These are phyloP conservation scores for Ophonus ardosiacus DNA, from an alignment of 2,888 invertebrate species.

Conservation along the genomic window DNA sequence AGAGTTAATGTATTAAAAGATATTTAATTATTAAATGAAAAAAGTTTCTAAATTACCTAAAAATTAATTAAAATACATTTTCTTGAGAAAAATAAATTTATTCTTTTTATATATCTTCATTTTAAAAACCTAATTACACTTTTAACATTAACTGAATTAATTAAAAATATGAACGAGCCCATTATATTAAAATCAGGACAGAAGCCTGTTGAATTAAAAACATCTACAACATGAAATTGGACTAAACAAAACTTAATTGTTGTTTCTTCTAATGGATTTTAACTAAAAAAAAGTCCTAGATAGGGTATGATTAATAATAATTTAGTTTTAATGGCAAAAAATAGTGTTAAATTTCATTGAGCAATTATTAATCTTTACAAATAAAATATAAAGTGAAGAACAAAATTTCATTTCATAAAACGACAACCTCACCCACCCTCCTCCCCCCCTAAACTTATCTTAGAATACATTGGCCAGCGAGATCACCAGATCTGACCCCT, in stretches of 20 bases:
- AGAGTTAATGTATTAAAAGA: neutral
- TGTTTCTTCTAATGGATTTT: neutral
- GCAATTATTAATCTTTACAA: too few species aligned
- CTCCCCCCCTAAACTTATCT: too few species aligned
- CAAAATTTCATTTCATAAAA: too few species aligned
- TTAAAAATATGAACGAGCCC: neutral
- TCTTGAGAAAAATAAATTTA: neutral
- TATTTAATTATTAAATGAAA: neutral
- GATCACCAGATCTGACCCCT: too few species aligned
- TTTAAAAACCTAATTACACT: neutral
- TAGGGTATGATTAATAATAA: too few species aligned
- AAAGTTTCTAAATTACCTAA: neutral
- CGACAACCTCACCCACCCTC: too few species aligned
- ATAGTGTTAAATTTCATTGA: too few species aligned
- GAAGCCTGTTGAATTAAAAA: neutral
- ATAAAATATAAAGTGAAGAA: too few species aligned
- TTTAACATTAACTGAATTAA: neutral
- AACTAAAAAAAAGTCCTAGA: too few species aligned
- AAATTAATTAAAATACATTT: slow-evolving; percentile 4
- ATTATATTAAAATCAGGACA: neutral
- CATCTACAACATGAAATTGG: too few species aligned
- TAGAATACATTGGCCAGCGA: too few species aligned
- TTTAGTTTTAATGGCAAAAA: too few species aligned
- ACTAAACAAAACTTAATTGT: neutral
- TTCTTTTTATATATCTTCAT: neutral